Percentiles rank a stretch among this genome's conserved stretches.
phyloP scores from a whole-genome alignment of 1,140 invertebrate genomes.

The Chrysoperla carnea region DNA sequence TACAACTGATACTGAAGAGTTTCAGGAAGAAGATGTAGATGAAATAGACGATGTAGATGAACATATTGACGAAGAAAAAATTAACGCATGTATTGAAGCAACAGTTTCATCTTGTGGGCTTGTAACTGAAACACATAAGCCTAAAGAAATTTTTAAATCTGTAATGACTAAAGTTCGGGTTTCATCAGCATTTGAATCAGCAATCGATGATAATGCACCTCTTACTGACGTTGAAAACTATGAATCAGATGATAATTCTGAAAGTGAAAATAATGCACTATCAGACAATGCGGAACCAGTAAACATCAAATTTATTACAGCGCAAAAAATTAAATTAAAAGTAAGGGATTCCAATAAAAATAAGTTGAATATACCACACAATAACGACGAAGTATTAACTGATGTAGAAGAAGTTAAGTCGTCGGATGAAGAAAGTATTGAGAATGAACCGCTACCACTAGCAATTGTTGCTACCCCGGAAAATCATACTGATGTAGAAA shows the following conservation, averaged over 20 bases:
- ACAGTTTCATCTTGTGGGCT: no score
- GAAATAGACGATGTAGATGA: not conserved
- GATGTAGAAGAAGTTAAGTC: slow-evolving; percentile 29
- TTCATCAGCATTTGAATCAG: no score
- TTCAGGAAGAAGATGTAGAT: not conserved
- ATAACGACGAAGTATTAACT: slow-evolving; percentile 19
- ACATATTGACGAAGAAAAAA: not conserved
- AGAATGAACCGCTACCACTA: slow-evolving; percentile 7
- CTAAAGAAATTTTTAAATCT: no score
- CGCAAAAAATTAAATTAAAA: not conserved
- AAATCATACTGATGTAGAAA: slow-evolving; percentile 3
- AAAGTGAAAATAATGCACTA: no score
- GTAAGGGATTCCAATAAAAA: not conserved
- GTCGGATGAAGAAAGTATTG: slow-evolving; percentile 19
- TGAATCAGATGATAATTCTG: slow-evolving; percentile 6
- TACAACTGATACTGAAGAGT: not conserved
- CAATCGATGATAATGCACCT: no score
- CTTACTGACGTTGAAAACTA: not conserved
- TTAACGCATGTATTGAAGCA: no score
- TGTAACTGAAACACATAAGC: no score
- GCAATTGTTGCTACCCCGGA: slow-evolving; percentile 8
- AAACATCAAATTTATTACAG: no score
- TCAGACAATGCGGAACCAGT: no score
- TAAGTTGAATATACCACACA: not conserved
- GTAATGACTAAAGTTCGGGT: no score